phyloP scores from a whole-genome alignment of 2,113 vertebrate species.

The Chlorodrepanis virens region DNA sequence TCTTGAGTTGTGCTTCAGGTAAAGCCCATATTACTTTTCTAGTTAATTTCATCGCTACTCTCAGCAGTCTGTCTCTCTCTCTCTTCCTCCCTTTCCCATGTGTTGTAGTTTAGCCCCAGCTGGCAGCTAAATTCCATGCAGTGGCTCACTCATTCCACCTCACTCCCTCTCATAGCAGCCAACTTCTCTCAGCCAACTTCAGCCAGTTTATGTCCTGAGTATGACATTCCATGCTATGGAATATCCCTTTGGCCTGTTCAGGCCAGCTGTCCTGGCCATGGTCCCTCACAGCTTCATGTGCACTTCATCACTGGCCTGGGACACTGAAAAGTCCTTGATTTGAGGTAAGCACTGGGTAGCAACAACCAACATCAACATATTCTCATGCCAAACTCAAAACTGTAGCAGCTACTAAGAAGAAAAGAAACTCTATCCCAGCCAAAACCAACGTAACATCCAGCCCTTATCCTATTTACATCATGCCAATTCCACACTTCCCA shows the following conservation, averaged over 20 bases:
- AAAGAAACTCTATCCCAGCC: not conserved
- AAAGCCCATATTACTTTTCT: not conserved
- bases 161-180: not conserved
- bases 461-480: not conserved
- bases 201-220: not conserved
- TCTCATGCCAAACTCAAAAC: not conserved
- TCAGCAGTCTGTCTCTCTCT: not conserved
- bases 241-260: not conserved
- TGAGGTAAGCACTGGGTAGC: not conserved
- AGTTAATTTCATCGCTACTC: not conserved
- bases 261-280: not conserved
- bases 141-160: not conserved
- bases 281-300: not conserved
- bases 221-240: fast-evolving
- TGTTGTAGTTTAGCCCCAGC: not conserved
- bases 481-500: not conserved
- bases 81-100: not conserved
- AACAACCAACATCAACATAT: not conserved
- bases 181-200: not conserved
- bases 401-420: not conserved
- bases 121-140: fast-evolving
- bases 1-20: not conserved
- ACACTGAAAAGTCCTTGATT: not conserved
- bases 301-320: not conserved
- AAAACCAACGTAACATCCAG: not conserved